Base-by-base conservation (phyloP, 2,113 vertebrate species). In the Solea senegalensis region DNA sequence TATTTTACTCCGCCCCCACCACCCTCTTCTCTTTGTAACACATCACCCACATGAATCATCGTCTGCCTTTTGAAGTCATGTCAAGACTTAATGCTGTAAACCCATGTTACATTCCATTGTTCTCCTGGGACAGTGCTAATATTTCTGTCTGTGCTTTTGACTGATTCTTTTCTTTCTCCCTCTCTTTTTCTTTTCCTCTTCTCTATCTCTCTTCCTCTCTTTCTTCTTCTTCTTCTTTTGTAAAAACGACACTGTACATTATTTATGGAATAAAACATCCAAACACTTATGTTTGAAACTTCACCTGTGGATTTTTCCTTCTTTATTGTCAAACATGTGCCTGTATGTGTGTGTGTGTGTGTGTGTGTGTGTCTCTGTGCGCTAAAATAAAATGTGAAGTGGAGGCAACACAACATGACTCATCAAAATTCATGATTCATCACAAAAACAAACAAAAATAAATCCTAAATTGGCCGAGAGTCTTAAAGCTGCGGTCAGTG, bases 231-330 rank as follows among this genome's bases (percentile, higher is more conserved):
- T 44, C 76, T 84, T 84, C 54, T 83, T 92, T 86, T 92, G 34
- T 34, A 34, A 34, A 34, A 34, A 34, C 76, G 54, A 88, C 78
- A 76, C 72, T 92, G 90, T 92, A 91, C 77, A 80, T 89, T 90
- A 77, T 92, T 88, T 85, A 90, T 88, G 85, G 88, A 94, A 94
- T 93, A 94, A 94, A 94, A 92, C 82, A 86, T 93, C 88, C 82
- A 90, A 91, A 91, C 80, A 50, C 77, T 84, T 81, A 58, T 89
- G 91, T 91, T 92, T 88, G 88, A 93, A 91, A 86, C 89, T 86
- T 78, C 85, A 86, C 74, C 80, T 93, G 91, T 93, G 90, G 74
- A 84, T 89, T 90, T 90, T 50, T 86, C 86, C 27, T 93, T 93
- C 79, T 92, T 92, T 93, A 79, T 89, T 83, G 75, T 88, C 72